Base-by-base conservation (phyloP, 1,140 invertebrate genomes). In the Achatina immaculata region DNA sequence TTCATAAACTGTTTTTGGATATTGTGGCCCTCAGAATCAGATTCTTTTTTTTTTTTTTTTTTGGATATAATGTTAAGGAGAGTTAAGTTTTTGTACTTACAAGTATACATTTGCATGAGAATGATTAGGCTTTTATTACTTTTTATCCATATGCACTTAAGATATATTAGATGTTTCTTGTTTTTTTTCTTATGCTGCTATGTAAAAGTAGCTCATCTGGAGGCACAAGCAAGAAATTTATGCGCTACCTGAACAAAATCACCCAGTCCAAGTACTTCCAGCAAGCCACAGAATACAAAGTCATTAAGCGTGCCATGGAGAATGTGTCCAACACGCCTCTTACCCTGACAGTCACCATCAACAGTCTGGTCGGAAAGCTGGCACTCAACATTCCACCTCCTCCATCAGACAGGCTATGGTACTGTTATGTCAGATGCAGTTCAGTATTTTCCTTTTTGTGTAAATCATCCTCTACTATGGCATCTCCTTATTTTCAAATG, bases 321-420 rank as follows among this genome's bases (percentile, higher is more conserved):
- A 89, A 86, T 66, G 95, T 99, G 24, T 98, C 96, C 0, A 97
- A 98, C 85, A 99, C 96, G 0, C 95, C 96, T 81, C 94, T 99
- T 24, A 94, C 95, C 66, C 92, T 99, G 73, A 95, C 95, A 83
- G 95, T 99, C 7, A 96, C 97, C 89, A 91, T 99, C 11, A 95
- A 95, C 72, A 94, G 94, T 36, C 90, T 99, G 80, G 94, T 95
- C 83, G 97, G 97, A 0, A 94, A 94, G 28, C 91, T 98, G 62
- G 95, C 95, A 0, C 81, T 99, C n/a, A 99, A 99, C 91, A 94
- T 99, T 86, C 97, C 98, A 43, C 95, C 96, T 38, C 96, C 97
- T 58, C 98, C 97, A 0, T 95, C 95, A 58, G 97, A 99, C 92
- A 93, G 98, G 71, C 86, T 99, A 1, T 99, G 98, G 98, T 94